A percentile compares a stretch with the other conserved stretches of the same genome.
phyloP scores from a whole-genome alignment of 2,888 invertebrate species.

The Chromoteleia sp. region DNA sequence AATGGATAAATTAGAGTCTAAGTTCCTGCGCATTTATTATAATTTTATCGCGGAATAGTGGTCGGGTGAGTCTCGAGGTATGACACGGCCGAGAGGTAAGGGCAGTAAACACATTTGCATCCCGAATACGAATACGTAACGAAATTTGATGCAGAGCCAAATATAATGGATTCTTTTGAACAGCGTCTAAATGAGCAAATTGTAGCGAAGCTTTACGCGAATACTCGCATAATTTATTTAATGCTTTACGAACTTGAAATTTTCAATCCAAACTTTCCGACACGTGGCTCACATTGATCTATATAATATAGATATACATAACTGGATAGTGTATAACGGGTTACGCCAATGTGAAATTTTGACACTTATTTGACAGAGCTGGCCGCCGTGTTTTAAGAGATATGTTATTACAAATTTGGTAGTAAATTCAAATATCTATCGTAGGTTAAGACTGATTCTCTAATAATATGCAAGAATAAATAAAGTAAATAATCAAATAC shows the following conservation, averaged over 20 bases:
- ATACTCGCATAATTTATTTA: constrained; percentile 29
- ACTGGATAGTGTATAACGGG: too few relatives aligned
- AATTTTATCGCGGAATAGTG: constrained; percentile 9
- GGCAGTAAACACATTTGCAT: constrained; percentile 35
- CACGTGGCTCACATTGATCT: too few relatives aligned
- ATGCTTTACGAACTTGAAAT: constrained; percentile 9
- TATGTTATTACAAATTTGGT: too few relatives aligned
- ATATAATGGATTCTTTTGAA: constrained; percentile 34
- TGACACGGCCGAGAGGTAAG: constrained; percentile 12
- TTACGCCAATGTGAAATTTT: too few relatives aligned
- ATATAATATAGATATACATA: too few relatives aligned
- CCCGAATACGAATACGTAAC: constrained; percentile 9
- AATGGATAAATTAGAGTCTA: not conserved
- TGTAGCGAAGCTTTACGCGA: constrained; percentile 25
- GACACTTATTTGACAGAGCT: too few relatives aligned
- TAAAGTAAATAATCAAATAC: too few relatives aligned
- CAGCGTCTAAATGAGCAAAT: constrained; percentile 15
- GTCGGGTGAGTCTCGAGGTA: not conserved
- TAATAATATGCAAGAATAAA: too few relatives aligned
- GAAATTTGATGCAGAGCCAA: constrained; percentile 18
- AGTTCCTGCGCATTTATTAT: constrained; percentile 4
- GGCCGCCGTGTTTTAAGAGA: too few relatives aligned
- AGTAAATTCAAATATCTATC: too few relatives aligned
- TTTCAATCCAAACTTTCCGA: constrained; percentile 15
- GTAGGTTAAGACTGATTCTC: too few relatives aligned